A percentile compares a stretch with the other conserved stretches of the same genome.
Conservation (phyloP, 1,140 invertebrate genomes). For the Penaeus indicus region DNA sequence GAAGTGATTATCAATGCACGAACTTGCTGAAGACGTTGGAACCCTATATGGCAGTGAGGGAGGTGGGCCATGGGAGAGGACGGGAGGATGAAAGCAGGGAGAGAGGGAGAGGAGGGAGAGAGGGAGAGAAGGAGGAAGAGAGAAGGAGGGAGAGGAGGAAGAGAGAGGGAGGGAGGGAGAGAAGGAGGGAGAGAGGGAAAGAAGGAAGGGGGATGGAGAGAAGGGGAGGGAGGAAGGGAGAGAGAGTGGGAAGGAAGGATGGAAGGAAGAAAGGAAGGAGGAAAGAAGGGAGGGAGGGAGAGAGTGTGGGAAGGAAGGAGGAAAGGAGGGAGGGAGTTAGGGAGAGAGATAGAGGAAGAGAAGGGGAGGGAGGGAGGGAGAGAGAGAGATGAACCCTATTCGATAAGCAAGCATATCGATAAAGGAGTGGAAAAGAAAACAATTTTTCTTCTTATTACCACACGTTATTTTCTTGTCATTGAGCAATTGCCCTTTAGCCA, state of each 20-base stretch:
- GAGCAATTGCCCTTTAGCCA: no score
- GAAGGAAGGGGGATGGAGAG: neutral
- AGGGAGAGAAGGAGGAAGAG: slow-evolving; percentile 8
- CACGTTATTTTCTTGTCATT: no score
- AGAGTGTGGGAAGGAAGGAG: neutral
- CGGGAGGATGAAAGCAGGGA: neutral
- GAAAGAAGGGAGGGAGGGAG: neutral
- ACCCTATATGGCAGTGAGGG: no score
- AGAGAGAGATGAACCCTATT: neutral
- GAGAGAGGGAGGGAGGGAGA: neutral
- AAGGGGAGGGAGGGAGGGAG: neutral
- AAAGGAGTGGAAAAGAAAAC: no score
- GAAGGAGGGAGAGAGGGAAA: neutral
- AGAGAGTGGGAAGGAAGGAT: neutral
- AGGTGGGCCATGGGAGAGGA: no score
- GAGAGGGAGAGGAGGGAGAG: neutral
- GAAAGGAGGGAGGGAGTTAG: neutral
- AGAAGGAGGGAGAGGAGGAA: neutral
- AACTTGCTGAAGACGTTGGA: no score
- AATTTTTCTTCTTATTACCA: no score
- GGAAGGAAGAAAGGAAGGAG: neutral
- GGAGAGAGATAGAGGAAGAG: neutral
- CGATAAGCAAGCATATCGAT: neutral
- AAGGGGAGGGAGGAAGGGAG: neutral
- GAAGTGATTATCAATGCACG: no score